Base-by-base conservation (phyloP, 2,797 vertebrate species). In the Florisuga fusca region DNA sequence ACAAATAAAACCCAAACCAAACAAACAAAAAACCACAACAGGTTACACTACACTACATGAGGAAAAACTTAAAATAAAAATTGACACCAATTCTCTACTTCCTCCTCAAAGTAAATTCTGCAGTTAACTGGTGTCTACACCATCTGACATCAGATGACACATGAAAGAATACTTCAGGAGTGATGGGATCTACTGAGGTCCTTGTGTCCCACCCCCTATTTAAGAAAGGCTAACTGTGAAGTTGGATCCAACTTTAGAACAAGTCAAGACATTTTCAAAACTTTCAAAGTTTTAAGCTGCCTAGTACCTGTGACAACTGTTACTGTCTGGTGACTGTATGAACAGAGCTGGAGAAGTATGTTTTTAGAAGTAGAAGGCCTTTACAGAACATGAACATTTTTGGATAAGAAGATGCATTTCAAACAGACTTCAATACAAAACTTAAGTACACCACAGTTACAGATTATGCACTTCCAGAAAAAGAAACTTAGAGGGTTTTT, bases 71-170 rank as follows among this genome's bases (percentile, higher is more conserved):
- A 33, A 71, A 82, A 76, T 26, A 6, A 53, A 27, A 63, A 71
- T 16, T 69, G 20, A 61, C 16, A 9, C 16, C 26, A 4, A 75
- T 72, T 78, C 17, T 85, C n/a, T 31, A 51, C 13, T 41, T 82
- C 10, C 7, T 38, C 19, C 57, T 91, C 46, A 36, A 74, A 53
- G 0, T 21, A 33, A 80, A 9, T 17, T 34, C 58, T 17, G 34
- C 74, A 23, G 5, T 43, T 55, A 58, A 9, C 1, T 67, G 58
- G n/a, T 4, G 2, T 6, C 18, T 43, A 25, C 5, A 19, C 19
- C 8, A 38, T 0, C 0, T 1, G 9, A 34, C 43, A 71, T 25
- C 31, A 71, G 38, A 45, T 21, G 15, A 51, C 0, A 0, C 17
- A 27, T 12, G 12, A 46, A 72, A 88, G 8, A 78, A 10, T 3